Evolutionary conservation across 2,797 vertebrate genomes (phyloP).

Genomic region (Menidia menidia): DNA sequence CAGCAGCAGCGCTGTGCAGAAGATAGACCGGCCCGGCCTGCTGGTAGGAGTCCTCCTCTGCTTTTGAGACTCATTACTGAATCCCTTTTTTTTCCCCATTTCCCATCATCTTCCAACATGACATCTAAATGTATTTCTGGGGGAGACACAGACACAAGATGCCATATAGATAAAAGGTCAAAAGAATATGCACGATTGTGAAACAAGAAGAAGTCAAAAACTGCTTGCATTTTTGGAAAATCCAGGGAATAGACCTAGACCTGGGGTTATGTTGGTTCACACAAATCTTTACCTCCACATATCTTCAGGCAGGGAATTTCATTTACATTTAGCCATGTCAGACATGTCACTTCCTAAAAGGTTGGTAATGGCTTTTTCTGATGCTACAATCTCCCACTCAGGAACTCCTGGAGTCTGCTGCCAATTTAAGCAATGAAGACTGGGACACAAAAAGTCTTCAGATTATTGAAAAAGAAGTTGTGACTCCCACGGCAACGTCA

Average conservation of each 20-base stretch:
- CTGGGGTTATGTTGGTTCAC: too few species aligned
- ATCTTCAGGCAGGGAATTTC: too few species aligned
- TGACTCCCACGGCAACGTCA: background rate
- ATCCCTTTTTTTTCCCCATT: too few species aligned
- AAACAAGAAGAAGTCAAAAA: too few species aligned
- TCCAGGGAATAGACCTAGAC: too few species aligned
- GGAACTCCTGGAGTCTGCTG: slow-evolving; percentile 66
- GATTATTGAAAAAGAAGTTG: slow-evolving; percentile 66
- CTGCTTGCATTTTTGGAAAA: too few species aligned
- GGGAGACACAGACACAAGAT: background rate
- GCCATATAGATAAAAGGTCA: background rate
- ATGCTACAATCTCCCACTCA: slow-evolving; percentile 28
- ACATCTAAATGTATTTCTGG: background rate
- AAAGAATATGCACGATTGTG: background rate
- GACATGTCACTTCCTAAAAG: too few species aligned
- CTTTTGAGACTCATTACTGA: too few species aligned
- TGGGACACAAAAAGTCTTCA: slow-evolving; percentile 75
- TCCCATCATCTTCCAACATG: background rate
- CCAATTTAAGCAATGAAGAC: slow-evolving; percentile 61
- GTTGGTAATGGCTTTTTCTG: too few species aligned
- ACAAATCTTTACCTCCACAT: too few species aligned
- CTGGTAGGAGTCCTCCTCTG: slow-evolving; percentile 47
- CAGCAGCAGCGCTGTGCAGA: slow-evolving; percentile 84
- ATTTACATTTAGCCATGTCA: too few species aligned
- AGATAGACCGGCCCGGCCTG: slow-evolving; percentile 66